Conservation (phyloP, 2,888 invertebrate species). For the Matsumyia berberina region DNA sequence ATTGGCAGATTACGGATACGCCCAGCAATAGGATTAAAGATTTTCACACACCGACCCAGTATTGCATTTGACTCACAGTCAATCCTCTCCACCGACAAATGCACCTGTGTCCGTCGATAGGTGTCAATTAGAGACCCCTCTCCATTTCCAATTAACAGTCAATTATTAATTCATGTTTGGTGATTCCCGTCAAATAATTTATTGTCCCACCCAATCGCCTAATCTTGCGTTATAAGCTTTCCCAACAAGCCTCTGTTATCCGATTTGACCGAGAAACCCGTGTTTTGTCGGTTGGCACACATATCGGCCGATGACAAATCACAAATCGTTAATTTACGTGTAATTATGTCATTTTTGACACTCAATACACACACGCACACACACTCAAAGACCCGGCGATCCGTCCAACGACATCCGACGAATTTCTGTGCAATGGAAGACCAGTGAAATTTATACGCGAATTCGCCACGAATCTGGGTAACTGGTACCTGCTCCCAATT, state of each 20-base stretch:
- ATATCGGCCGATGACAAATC: constrained; percentile 27
- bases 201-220: constrained; percentile 8
- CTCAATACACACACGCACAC: neutral
- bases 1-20: too few species aligned
- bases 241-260: constrained; percentile 17
- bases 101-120: too few species aligned
- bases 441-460: constrained; percentile 34
- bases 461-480: constrained; percentile 33
- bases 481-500: constrained; percentile 25
- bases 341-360: constrained; percentile 55
- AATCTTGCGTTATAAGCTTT: constrained; percentile 11
- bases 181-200: constrained; percentile 11
- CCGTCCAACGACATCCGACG: constrained; percentile 7
- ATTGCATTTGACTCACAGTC: too few species aligned
- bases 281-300: constrained; percentile 27
- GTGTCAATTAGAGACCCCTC: neutral
- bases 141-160: neutral
- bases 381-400: neutral
- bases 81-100: too few species aligned
- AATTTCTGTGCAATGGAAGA: constrained; percentile 5
- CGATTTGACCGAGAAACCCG: constrained; percentile 12
- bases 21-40: too few species aligned
- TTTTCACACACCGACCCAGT: too few species aligned
- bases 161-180: constrained; percentile 6
- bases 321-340: constrained; percentile 18